Evolutionary conservation across 2,113 vertebrate species (phyloP), one percentile per base, ranked within the genome.

Genomic region (Benthochromis sp.): DNA sequence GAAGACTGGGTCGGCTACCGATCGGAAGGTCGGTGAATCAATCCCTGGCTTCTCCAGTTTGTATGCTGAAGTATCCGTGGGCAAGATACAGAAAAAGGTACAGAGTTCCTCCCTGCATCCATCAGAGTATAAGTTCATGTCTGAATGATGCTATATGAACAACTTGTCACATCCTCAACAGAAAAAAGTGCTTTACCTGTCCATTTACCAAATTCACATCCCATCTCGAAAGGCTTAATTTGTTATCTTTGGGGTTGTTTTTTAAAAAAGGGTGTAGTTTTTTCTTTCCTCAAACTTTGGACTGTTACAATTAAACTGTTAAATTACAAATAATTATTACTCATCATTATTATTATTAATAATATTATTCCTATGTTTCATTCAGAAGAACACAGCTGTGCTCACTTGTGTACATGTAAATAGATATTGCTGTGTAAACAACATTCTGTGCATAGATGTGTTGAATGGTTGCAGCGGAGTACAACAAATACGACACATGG

Each of bases 211-310:
- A 38, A 66, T 66, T 66, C 6, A n/a, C 61, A 8, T 66, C 31
- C 17, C 61, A 66, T 61, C 14, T 61, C 4, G 2, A 66, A 66
- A 66, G 31, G 9, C 31, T 66, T 66, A 38, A 8, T 66, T 66
- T 12, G 6, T 66, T 0, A 0, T 63, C 29, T 38, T 66, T 2
- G 34, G 34, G 61, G 29, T 17, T 38, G 29, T 19, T 34, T 21
- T 61, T 34, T 0, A 0, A 59, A 59, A 59, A 59, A 29, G 8
- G 27, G 29, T 34, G 59, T 61, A 0, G 59, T 34, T 61, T 61
- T 11, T 34, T 61, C 29, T 61, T 34, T 61, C 59, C 16, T 61
- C 29, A 61, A 61, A 1, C 59, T 40, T 40, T 40, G 63, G 36
- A 40, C 36, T 14, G 21, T 73, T 24, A 73, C 13, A 10, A 24